These are phyloP conservation scores for Apaloderma vittatum DNA, from an alignment of 2,113 vertebrate species.

Conservation along the genomic window DNA sequence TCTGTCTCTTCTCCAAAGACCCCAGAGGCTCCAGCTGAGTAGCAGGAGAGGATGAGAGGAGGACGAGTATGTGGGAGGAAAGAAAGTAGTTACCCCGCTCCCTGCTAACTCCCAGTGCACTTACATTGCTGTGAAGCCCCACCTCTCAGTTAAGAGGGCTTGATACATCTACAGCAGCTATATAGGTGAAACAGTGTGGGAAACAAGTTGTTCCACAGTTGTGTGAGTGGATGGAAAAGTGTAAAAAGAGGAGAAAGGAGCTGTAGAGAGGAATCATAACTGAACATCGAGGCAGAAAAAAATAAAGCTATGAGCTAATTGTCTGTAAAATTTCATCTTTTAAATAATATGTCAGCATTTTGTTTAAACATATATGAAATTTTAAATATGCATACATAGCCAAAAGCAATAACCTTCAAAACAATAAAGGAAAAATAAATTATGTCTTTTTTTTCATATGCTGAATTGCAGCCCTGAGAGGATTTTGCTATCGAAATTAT, in stretches of 20 bases:
- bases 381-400: not conserved
- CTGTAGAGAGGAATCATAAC: not conserved
- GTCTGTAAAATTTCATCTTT: not conserved
- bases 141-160: not conserved
- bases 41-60: not conserved
- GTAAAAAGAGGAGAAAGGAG: not conserved
- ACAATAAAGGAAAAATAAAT: not conserved
- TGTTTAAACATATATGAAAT: not conserved
- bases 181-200: rapidly evolving
- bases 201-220: not conserved
- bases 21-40: not conserved
- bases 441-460: not conserved
- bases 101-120: not conserved
- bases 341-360: not conserved
- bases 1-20: not conserved
- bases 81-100: not conserved
- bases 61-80: not conserved
- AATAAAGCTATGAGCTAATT: not conserved
- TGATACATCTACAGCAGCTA: not conserved
- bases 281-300: not conserved
- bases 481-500: not conserved
- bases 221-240: not conserved
- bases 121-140: not conserved
- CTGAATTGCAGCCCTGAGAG: constrained; percentile 16
- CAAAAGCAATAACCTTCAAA: not conserved